These are phyloP conservation scores for Athene cunicularia DNA, from an alignment of 2,113 vertebrate species.

Conservation along the genomic window DNA sequence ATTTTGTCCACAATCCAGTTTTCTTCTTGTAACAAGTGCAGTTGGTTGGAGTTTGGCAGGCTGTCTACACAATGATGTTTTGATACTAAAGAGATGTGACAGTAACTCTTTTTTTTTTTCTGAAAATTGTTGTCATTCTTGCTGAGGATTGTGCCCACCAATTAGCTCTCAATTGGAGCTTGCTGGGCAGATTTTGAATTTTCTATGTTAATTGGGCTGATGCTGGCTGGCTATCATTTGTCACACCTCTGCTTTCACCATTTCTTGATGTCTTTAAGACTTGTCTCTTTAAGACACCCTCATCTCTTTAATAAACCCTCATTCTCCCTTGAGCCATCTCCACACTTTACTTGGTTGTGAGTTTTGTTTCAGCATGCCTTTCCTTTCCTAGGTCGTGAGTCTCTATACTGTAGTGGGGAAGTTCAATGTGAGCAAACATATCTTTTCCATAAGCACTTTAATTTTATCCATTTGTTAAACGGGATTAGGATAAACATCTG, in stretches of 20 bases:
- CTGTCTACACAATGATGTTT: neutral
- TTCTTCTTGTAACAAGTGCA: neutral
- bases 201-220: neutral
- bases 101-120: neutral
- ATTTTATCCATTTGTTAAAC: neutral
- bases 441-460: fast-evolving
- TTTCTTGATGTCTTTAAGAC: neutral
- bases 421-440: neutral
- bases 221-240: neutral
- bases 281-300: neutral
- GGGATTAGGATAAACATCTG: neutral
- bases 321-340: neutral
- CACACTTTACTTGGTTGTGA: neutral
- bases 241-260: neutral
- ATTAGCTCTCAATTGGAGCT: neutral
- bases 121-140: neutral
- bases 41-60: neutral
- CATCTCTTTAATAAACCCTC: neutral
- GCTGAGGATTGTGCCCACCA: neutral
- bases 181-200: neutral
- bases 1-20: neutral
- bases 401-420: neutral
- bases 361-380: fast-evolving
- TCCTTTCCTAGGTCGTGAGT: neutral
- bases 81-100: neutral